Base-by-base conservation (phyloP, 1,140 invertebrate species). In the Mylabris phalerata region DNA sequence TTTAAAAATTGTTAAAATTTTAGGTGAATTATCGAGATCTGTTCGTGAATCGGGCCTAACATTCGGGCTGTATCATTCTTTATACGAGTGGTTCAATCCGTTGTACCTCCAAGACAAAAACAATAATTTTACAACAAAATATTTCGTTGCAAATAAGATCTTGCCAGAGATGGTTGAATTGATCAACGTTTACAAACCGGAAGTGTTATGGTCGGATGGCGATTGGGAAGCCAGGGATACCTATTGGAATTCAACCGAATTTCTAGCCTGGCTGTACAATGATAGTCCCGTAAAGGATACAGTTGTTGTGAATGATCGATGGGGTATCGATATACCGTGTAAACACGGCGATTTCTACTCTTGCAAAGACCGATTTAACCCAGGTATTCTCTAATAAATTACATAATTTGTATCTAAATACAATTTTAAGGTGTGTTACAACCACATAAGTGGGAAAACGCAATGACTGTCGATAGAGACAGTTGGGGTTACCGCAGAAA, bases 191-290 rank as follows among this genome's bases (percentile, higher is more conserved):
- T 98, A 97, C 71, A 73, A 87, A 57, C 94, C 94, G 0, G 91
- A 94, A 54, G 76, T 98, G 0, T 74, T 98, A 25, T 98, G 95
- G 95, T 91, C 92, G 0, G 93, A 96, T 74, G 93, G 93, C 0
- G 89, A 92, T 61, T 90, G 89, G 88, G 89, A 92, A 68, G 84
- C 86, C 1, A 68, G 79, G 0, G 85, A 87, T 65, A 77, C 78
- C 0, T 97, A 97, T 68, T 98, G 86, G 85, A 80, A 81, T 40
- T 84, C 88, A 0, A 83, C 80, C 61, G 83, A 87, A 63, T 84
- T 90, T 62, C 75, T 98, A 2, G 86, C 93, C 5, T 97, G 93
- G 91, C 77, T 98, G 0, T 98, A 95, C 67, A 98, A 97, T 73
- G 86, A 94, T 5, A 97, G 93, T 73, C 93, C 95, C 1, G 90